Percentiles rank a stretch among this genome's conserved stretches.
phyloP scores from a whole-genome alignment of 1,140 invertebrate species.

The Pararge aegeria region DNA sequence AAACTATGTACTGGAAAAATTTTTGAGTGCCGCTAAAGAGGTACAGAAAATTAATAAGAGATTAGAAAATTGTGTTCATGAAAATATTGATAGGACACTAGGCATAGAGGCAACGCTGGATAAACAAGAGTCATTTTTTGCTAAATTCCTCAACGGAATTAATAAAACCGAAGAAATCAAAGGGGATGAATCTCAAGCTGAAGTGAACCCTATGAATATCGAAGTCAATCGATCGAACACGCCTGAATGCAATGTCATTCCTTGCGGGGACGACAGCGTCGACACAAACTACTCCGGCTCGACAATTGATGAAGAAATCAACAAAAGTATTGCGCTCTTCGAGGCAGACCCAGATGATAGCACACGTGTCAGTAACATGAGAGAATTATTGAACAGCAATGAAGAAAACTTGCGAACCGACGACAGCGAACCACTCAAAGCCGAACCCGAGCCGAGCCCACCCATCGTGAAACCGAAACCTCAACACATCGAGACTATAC shows the following conservation, averaged over 20 bases:
- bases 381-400: constrained; percentile 42
- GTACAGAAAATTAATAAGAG: constrained; percentile 15
- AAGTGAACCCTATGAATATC: background rate
- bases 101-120: constrained; percentile 48
- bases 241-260: constrained; percentile 40
- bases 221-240: constrained; percentile 25
- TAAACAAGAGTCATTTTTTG: constrained; percentile 76
- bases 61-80: constrained; percentile 4
- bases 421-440: constrained; percentile 2
- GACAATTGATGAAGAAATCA: constrained; percentile 74
- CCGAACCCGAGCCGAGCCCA: background rate
- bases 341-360: constrained; percentile 57
- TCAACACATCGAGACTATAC: constrained; percentile 40
- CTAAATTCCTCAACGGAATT: constrained; percentile 59
- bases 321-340: constrained; percentile 66
- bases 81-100: constrained; percentile 19
- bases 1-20: constrained; percentile 51
- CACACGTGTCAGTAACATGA: constrained; percentile 51
- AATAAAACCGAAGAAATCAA: constrained; percentile 5
- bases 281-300: constrained; percentile 65
- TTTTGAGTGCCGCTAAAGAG: constrained; percentile 36
- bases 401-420: constrained; percentile 27
- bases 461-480: background rate
- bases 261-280: constrained; percentile 55
- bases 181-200: constrained; percentile 6